Evolutionary conservation across 2,797 vertebrate species (phyloP), one percentile per base, ranked within the genome.

Genomic region (Danio kyathit): DNA sequence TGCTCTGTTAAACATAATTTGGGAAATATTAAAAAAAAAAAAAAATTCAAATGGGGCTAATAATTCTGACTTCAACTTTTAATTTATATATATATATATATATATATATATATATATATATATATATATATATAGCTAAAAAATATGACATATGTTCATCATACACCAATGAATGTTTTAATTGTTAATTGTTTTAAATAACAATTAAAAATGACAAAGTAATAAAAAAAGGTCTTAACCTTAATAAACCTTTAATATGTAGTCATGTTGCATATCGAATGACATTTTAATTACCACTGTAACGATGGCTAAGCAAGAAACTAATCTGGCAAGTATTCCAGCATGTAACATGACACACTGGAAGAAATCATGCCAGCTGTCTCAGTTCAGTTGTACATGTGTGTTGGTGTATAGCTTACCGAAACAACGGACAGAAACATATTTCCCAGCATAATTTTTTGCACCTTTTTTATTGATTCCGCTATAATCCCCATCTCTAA

Each of bases 281-380:
- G n/a, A 12, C 79, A 74, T 59, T 80, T 64, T 57, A 74, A 74
- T 66, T 48, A 66, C 51, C 7, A 14, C 41, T 21, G 38, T 38
- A 74, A 41, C 8, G 51, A 74, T 74, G 41, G 46, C 59, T 72
- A 74, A 57, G 61, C 79, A 80, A 65, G 57, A 57, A 64, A 66
- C 70, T 65, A 80, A 80, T 80, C 70, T 71, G 60, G 16, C 51
- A 79, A 61, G 71, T 41, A 51, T 48, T 59, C 56, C 56, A 60
- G 48, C 29, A 73, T 80, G 79, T 80, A 80, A 80, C 60, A 48
- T 49, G 70, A 80, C 49, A 59, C 79, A 65, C 60, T 65, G 70
- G 16, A 74, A 57, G 70, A 74, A 56, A 74, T 74, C 51, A 14
- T 66, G 70, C 52, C 79, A 74, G 70, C 60, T 74, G 70, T 74